A percentile compares a stretch with the other conserved stretches of the same genome.
These are phyloP conservation scores for Lasiurus cinereus DNA, from an alignment of 2,113 vertebrate genomes.

Conservation along the genomic window DNA sequence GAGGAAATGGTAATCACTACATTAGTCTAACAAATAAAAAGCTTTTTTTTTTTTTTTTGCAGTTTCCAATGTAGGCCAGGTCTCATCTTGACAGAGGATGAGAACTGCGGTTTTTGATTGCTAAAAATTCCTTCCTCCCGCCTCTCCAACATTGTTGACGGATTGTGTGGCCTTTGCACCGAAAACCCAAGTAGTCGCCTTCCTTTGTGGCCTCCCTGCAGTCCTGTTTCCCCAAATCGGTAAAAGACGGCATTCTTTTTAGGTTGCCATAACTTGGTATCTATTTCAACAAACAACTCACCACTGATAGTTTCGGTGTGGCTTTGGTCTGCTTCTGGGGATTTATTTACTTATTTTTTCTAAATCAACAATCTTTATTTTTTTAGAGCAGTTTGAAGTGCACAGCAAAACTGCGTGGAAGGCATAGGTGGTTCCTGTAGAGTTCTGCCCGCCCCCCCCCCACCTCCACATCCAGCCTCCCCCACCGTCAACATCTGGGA, in stretches of 20 bases:
- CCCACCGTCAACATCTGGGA: not conserved
- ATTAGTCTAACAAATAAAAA: conserved; percentile 23
- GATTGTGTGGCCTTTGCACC: conserved; percentile 25
- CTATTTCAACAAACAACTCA: not conserved
- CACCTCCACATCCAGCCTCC: rapidly evolving
- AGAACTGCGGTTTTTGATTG: not conserved
- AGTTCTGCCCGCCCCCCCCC: too few species aligned
- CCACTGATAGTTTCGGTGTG: not conserved
- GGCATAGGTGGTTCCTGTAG: not conserved
- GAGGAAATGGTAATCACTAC: not conserved
- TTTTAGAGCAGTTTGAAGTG: conserved; percentile 15
- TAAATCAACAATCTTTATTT: not conserved
- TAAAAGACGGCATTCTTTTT: conserved; percentile 3
- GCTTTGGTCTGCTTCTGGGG: not conserved
- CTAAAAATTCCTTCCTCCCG: conserved; percentile 6
- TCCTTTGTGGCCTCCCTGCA: not conserved
- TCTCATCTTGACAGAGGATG: not conserved
- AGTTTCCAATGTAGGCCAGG: not conserved
- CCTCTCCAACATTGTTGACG: not conserved
- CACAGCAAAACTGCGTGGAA: not conserved
- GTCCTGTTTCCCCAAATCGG: not conserved
- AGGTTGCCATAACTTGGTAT: not conserved
- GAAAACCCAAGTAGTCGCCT: not conserved
- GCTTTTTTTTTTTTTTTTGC: not conserved
- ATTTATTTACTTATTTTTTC: not conserved